These are phyloP conservation scores for Miichthys miiuy DNA, from an alignment of 2,797 vertebrate genomes.

Conservation along the genomic window DNA sequence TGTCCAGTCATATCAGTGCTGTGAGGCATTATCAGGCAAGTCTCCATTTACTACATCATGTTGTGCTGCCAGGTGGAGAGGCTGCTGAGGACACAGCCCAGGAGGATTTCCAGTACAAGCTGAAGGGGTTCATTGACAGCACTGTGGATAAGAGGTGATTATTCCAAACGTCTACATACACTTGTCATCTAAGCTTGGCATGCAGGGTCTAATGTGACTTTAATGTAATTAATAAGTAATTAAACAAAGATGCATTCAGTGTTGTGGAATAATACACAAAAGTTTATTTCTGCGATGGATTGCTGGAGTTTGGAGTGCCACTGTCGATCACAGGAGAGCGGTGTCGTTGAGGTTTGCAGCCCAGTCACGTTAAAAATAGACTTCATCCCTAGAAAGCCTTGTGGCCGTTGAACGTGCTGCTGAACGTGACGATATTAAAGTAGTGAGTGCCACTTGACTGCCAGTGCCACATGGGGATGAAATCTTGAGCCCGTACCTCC, in stretches of 20 bases:
- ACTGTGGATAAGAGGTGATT: slow-evolving; percentile 95
- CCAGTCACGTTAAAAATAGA: slow-evolving; percentile 19
- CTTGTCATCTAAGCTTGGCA: background rate
- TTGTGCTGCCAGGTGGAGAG: slow-evolving; percentile 86
- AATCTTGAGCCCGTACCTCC: background rate
- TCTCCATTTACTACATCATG: background rate
- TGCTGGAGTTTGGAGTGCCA: background rate
- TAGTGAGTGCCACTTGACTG: background rate
- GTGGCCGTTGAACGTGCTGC: background rate
- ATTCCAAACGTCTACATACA: background rate
- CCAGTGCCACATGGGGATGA: background rate
- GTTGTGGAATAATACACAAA: background rate
- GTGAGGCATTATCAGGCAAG: background rate
- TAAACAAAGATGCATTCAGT: background rate
- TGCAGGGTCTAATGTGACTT: background rate
- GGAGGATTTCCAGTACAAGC: slow-evolving; percentile 96
- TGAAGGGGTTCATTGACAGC: slow-evolving; percentile 96
- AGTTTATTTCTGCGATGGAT: background rate
- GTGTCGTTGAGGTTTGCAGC: background rate
- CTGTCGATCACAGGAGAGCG: slow-evolving; percentile 3
- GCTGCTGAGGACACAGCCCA: slow-evolving; percentile 91
- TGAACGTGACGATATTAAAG: slow-evolving; percentile 1
- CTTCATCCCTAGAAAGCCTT: slow-evolving; percentile 4
- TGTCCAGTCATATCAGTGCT: background rate
- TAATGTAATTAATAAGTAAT: too few species aligned